Evolutionary conservation across 2,113 vertebrate species (phyloP).

Genomic region (Halcyon malimbica): DNA sequence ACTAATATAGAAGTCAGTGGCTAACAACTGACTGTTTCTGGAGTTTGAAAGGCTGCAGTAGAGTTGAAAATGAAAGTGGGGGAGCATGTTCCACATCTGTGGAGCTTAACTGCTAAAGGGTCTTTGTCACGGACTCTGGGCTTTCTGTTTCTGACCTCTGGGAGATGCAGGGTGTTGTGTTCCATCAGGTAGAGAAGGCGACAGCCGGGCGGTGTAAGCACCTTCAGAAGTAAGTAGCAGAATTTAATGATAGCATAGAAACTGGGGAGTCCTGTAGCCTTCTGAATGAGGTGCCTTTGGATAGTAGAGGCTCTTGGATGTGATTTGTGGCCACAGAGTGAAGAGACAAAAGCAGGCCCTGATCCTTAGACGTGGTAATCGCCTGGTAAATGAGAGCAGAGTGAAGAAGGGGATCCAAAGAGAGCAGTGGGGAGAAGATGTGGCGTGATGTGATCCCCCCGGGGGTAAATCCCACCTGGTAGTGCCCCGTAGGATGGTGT

Average conservation of each 20-base stretch:
- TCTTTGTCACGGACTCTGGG: conserved; percentile 47
- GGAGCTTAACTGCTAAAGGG: conserved; percentile 32
- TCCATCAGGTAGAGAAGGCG: conserved; percentile 32
- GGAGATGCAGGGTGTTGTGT: conserved; percentile 33
- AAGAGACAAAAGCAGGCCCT: not conserved
- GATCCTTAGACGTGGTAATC: not conserved
- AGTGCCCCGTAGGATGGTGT: not conserved
- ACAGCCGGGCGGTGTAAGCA: conserved; percentile 26
- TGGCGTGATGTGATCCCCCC: not conserved
- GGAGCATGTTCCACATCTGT: conserved; percentile 26
- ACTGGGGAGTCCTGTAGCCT: not conserved
- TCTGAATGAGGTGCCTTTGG: not conserved
- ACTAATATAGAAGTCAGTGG: not conserved
- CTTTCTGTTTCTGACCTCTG: conserved; percentile 43
- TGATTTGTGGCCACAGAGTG: not conserved
- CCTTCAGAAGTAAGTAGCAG: conserved; percentile 37
- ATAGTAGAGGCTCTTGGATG: not conserved
- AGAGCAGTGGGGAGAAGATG: not conserved
- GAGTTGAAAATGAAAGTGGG: not conserved
- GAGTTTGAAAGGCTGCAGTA: conserved; percentile 17
- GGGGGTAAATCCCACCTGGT: not conserved
- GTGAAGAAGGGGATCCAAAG: not conserved
- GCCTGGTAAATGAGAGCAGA: not conserved
- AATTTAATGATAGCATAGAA: not conserved
- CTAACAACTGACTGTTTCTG: not conserved